Base-by-base conservation (phyloP, 2,113 vertebrate genomes). In the Nanorana parkeri region DNA sequence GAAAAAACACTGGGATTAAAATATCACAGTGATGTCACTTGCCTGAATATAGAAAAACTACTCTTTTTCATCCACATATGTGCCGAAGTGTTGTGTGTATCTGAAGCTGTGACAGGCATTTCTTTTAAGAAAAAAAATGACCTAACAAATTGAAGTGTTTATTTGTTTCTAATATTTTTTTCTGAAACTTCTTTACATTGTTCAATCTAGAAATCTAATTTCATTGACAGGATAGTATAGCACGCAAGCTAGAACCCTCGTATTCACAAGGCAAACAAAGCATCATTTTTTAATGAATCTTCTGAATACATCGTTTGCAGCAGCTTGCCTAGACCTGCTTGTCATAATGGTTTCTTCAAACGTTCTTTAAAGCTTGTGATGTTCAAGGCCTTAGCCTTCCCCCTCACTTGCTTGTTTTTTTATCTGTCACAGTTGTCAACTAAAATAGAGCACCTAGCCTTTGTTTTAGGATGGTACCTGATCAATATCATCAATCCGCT, bases 401-500 rank as follows among this genome's bases (percentile, higher is more conserved):
- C 94, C 93, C 91, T 92, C 91, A 91, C 92, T 91, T 93, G 92
- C 92, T 92, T 93, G 90, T 94, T 95, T 96, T n/a, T 94, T 95
- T 90, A 97, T 96, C 96, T 98, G 97, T 99, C 97, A 98, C 93
- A 97, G 95, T 97, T 92, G 89, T 90, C 92, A 93, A 94, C 94
- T 95, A 95, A 96, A 96, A 96, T 95, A 96, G 93, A 95, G 93
- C 93, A 94, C 92, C 93, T 89, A 89, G 94, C 93, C 94, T 95
- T 94, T 95, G 95, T 95, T 97, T 96, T 95, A 96, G 95, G 95
- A 96, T 94, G 93, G 93, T 96, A 94, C 94, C 94, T 98, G 97
- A 98, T 99, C 97, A 99, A 99, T 98, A 98, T 97, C 96, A 98
- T 98, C 96, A 97, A 97, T 95, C 92, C 91, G 85, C 88, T 87